Evolutionary conservation across 1,140 invertebrate genomes (phyloP), one percentile per base, ranked within the genome.

Genomic region (Drosophila virilis): DNA sequence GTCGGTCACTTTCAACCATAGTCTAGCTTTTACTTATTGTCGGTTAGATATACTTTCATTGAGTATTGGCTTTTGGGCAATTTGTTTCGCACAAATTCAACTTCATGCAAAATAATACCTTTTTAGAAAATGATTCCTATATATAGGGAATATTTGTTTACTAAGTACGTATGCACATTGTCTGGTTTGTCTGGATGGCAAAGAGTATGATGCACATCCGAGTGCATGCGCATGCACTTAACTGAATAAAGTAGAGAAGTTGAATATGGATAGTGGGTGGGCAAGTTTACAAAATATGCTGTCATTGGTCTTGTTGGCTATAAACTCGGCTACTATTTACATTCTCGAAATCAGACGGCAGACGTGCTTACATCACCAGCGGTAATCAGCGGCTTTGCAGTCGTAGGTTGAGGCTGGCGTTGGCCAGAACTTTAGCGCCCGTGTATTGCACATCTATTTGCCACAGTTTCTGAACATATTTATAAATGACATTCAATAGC

Each of bases 401-500:
- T 37, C 54, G 73, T 60, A 75, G 73, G 60, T 64, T 71, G 60
- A 28, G 43, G 17, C 42, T 68, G 61, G 33, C 22, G 40, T 42
- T 68, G 67, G 67, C 46, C 59, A 75, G 68, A 65, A 71, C 51
- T 43, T 43, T 17, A 52, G 45, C 32, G 40, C 59, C 35, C 37
- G 43, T 15, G 58, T 57, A 85, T 78, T 85, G 82, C 83, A 89
- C 83, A 86, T 86, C 83, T 79, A 89, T 89, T 83, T 68, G 80
- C 67, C 62, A 65, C 52, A 77, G 59, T 75, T 70, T 74, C 54
- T 48, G 55, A 74, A 51, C 68, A 79, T 77, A 62, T 79, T 80
- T 76, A 77, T 72, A 62, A 73, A 67, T 74, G 62, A 65, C 76
- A 79, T 68, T 82, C 67, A 70, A 79, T 70, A 62, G 57, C 57